Evolutionary conservation across 1,140 invertebrate species (phyloP).

Genomic region (Whitmania pigra): DNA sequence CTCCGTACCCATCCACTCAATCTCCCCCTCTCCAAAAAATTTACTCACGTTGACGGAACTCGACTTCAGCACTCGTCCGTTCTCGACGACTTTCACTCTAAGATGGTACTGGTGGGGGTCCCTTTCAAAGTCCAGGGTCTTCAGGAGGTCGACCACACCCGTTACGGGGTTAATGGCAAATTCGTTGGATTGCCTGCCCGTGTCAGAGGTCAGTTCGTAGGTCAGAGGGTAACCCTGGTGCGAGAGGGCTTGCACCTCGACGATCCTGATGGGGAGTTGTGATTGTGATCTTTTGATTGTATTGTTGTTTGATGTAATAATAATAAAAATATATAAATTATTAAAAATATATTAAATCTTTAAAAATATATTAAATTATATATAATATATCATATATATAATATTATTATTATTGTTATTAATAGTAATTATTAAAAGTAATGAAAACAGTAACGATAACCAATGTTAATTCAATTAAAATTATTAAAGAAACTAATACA

Average conservation of each 20-base stretch:
- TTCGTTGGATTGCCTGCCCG: conserved; percentile 17
- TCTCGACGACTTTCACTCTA: conserved; percentile 22
- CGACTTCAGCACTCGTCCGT: conserved; percentile 17
- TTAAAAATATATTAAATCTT: too few species aligned
- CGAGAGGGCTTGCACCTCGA: conserved; percentile 19
- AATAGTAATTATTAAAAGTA: too few species aligned
- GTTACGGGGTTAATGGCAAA: conserved; percentile 22
- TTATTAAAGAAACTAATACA: too few species aligned
- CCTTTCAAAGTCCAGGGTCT: conserved; percentile 21
- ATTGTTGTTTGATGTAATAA: too few species aligned
- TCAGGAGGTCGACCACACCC: conserved; percentile 20
- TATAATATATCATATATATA: too few species aligned
- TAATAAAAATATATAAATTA: too few species aligned
- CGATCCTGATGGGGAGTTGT: conserved; percentile 14
- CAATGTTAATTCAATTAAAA: too few species aligned
- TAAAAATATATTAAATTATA: too few species aligned
- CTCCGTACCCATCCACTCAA: too few species aligned
- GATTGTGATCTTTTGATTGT: too few species aligned
- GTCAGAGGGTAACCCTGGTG: conserved; percentile 22
- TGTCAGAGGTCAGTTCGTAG: conserved; percentile 22
- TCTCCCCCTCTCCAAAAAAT: background rate
- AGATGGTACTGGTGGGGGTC: conserved; percentile 23
- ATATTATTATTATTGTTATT: too few species aligned
- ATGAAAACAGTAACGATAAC: too few species aligned
- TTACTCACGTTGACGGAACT: conserved; percentile 20